Evolutionary conservation across 2,113 vertebrate species (phyloP).

Genomic region (Passer montanus): DNA sequence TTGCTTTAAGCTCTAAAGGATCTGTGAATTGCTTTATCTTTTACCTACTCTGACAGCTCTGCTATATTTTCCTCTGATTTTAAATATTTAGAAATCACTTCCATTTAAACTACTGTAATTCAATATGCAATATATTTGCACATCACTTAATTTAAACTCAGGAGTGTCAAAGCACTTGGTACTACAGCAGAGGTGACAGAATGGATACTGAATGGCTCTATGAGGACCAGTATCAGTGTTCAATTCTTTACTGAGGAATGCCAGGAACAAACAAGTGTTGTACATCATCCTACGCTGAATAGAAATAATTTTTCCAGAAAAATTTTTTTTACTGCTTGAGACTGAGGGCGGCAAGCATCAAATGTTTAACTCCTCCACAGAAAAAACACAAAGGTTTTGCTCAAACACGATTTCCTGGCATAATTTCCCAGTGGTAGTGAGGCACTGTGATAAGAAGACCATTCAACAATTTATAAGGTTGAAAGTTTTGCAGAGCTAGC

Average conservation of each 20-base stretch:
- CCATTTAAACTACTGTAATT: background rate
- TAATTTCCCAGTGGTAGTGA: background rate
- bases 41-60: background rate
- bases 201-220: background rate
- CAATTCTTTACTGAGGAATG: background rate
- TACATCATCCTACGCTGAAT: background rate
- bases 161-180: background rate
- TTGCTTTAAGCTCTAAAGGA: background rate
- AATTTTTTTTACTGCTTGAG: constrained; percentile 1
- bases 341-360: background rate
- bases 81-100: background rate
- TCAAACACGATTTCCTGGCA: constrained; percentile 50
- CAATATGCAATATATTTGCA: background rate
- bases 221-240: background rate
- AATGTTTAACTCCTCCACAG: background rate
- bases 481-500: constrained; percentile 53
- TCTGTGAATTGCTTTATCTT: background rate
- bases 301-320: background rate
- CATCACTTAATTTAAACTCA: background rate
- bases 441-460: constrained; percentile 57
- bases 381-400: constrained; percentile 66
- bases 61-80: background rate
- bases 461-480: constrained; percentile 59
- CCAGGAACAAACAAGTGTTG: background rate
- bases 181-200: background rate